Conservation (phyloP, 2,113 vertebrate genomes). For the Nibea albiflora region DNA sequence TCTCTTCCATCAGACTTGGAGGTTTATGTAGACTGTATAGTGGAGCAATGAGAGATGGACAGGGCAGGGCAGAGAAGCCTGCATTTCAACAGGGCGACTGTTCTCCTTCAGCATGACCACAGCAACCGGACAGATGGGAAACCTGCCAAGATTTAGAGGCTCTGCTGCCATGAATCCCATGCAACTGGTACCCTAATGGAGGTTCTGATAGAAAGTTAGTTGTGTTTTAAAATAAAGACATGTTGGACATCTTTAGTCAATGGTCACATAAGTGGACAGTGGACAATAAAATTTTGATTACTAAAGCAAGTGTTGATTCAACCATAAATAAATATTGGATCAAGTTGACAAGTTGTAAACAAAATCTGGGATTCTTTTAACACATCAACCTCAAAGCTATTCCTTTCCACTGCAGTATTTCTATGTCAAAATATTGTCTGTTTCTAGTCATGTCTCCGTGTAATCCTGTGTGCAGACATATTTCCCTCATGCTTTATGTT, state of each 20-base stretch:
- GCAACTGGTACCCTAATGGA: background rate
- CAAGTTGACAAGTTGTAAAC: background rate
- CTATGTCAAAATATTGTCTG: background rate
- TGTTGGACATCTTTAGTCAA: background rate
- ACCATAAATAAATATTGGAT: background rate
- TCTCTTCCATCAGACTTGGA: background rate
- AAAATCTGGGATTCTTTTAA: background rate
- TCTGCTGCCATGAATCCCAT: constrained; percentile 21
- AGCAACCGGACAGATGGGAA: constrained; percentile 15
- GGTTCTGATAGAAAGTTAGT: background rate
- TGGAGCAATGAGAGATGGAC: background rate
- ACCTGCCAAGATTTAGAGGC: constrained; percentile 35
- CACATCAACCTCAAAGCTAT: too few species aligned
- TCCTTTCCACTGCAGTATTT: background rate
- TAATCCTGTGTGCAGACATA: background rate
- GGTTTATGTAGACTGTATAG: constrained; percentile 6
- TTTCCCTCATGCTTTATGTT: background rate
- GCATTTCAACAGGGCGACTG: background rate
- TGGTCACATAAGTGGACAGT: background rate
- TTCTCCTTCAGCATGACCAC: constrained; percentile 21
- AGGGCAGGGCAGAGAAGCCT: background rate
- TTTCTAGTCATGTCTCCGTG: background rate
- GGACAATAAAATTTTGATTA: background rate
- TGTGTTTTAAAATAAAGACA: background rate
- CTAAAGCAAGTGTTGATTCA: too few species aligned